A percentile compares a stretch with the other conserved stretches of the same genome.
Evolutionary conservation across 2,113 vertebrate species (phyloP).

Genomic region (Butorides virescens): DNA sequence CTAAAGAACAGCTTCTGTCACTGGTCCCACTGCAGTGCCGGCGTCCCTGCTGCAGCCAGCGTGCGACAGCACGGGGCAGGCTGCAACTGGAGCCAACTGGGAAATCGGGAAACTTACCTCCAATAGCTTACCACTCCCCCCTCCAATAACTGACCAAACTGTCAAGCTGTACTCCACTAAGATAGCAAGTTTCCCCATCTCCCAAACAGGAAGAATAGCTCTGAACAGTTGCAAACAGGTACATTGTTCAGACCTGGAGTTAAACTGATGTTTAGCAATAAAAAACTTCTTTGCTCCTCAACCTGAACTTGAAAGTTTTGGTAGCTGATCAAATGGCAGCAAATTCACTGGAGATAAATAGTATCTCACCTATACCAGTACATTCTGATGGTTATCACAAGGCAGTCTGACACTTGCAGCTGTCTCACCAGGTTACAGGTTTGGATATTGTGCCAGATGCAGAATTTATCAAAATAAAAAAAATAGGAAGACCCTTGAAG

Average conservation of each 20-base stretch:
- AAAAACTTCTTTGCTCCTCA: neutral
- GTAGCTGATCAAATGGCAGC: neutral
- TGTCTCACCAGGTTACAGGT: neutral
- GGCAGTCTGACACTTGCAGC: neutral
- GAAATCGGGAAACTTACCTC: constrained; percentile 75
- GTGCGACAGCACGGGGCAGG: constrained; percentile 54
- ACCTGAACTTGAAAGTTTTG: neutral
- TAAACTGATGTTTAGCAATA: neutral
- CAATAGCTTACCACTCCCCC: constrained; percentile 65
- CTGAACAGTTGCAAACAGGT: constrained; percentile 27
- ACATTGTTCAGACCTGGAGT: constrained; percentile 44
- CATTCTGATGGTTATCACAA: neutral
- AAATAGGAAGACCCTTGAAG: constrained; percentile 1
- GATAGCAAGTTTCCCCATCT: constrained; percentile 35
- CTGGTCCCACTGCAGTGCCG: constrained; percentile 86
- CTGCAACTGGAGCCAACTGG: constrained; percentile 73
- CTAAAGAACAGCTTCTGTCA: constrained; percentile 97
- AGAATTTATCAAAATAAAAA: neutral
- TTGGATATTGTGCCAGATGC: constrained; percentile 33
- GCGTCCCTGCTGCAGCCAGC: constrained; percentile 64
- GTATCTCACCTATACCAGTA: neutral
- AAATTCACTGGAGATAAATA: neutral
- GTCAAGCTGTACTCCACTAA: constrained; percentile 50
- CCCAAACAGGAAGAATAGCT: constrained; percentile 50
- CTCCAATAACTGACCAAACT: constrained; percentile 58